Evolutionary conservation across 2,888 invertebrate species (phyloP), one percentile per base, ranked within the genome.

Genomic region (Electrophaes corylata): DNA sequence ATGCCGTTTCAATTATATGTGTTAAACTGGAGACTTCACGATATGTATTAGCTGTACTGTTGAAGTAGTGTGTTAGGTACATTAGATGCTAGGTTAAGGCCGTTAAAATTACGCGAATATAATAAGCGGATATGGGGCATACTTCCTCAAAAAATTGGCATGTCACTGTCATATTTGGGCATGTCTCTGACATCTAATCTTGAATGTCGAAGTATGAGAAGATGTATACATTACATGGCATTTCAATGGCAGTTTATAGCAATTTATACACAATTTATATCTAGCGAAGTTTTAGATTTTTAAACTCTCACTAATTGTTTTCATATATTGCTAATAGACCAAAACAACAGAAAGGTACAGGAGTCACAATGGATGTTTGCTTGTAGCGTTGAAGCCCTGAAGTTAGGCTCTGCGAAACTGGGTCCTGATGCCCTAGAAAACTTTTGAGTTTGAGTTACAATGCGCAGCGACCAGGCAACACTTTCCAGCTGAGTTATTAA

Each of bases 41-140:
- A 44, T 45, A 78, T 76, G 64, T 78, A 71, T 69, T 81, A 81
- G 81, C 71, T 75, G 80, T 82, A 81, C 83, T 84, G 86, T 86
- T 86, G 81, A 77, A 73, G 83, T 89, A 88, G 88, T 76, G 76
- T 80, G 79, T 83, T 86, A 60, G 55, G 54, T 50, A 81, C 75
- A 79, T 83, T 88, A 86, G 87, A 76, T 75, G 68, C 65, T 84
- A 84, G 82, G 64, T 29, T 67, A 56, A 53, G 45, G 52, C 48
- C 26, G 58, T 60, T 54, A 11, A 45, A 35, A 50, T 1, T 57
- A 53, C 45, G 52, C 61, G 61, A 57, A 43, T 57, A 43, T 61
- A 61, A 63, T 45, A 62, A 14, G 1, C 5, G 12, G 37, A 2
- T 8, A 35, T 35, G 16, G 37, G 16, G 35, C 14, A 35, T 37